Percentiles rank a stretch among this genome's conserved stretches.
Conservation (phyloP, 2,797 vertebrate genomes). For the Aeoliscus strigatus region DNA sequence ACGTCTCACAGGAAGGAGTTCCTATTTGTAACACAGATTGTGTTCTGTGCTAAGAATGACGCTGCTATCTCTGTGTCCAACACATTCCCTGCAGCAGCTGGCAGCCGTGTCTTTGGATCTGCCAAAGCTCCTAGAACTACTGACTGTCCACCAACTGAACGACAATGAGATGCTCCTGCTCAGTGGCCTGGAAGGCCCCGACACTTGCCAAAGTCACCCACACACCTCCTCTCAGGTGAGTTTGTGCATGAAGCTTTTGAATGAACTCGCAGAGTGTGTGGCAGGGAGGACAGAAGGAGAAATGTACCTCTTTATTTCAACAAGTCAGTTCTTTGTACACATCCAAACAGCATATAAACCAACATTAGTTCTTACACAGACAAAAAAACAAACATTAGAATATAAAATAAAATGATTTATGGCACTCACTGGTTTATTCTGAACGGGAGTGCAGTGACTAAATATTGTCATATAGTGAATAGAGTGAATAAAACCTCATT, state of each 20-base stretch:
- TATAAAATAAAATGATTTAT: too few relatives aligned
- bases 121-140: constrained; percentile 86
- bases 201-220: constrained; percentile 73
- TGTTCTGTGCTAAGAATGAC: constrained; percentile 27
- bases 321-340: too few relatives aligned
- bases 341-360: too few relatives aligned
- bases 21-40: constrained; percentile 22
- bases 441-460: constrained; percentile 5
- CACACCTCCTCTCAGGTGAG: constrained; percentile 81
- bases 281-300: background rate
- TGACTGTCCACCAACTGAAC: constrained; percentile 86
- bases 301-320: too few relatives aligned
- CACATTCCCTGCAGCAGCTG: constrained; percentile 79
- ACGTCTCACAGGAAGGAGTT: constrained; percentile 30
- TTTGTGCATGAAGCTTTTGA: constrained; percentile 28
- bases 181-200: constrained; percentile 81
- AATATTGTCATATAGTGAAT: constrained; percentile 4
- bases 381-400: constrained; percentile 30
- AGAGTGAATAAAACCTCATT: constrained; percentile 6
- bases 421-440: too few relatives aligned
- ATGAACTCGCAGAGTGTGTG: constrained; percentile 11
- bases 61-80: constrained; percentile 32
- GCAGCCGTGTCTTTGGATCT: constrained; percentile 85
- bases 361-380: too few relatives aligned
- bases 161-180: constrained; percentile 94